Base-by-base conservation (phyloP, 2,888 invertebrate species). In the Galerucella pusilla region DNA sequence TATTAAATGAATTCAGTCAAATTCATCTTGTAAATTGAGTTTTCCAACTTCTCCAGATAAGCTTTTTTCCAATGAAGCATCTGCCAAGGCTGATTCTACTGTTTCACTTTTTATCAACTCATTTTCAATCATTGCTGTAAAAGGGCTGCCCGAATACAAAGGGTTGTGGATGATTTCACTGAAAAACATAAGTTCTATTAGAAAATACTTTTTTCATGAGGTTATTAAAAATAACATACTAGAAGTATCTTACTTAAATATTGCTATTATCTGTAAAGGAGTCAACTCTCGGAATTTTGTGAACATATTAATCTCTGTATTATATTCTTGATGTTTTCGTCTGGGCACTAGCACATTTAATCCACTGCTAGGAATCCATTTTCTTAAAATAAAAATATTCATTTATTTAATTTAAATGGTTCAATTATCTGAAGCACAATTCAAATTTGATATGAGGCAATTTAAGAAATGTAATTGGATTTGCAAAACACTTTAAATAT, bases 311-410 rank as follows among this genome's bases (percentile, higher is more conserved):
- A 93, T 91, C 78, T 92, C 90, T 7, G 91, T 90, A 79, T 79
- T 84, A 77, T 83, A 83, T 65, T 81, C 71, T 14, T 80, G 52
- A 73, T 83, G 82, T 7, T 81, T 68, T 49, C 78, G 45, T 79
- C 81, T 82, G 12, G 84, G 82, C 14, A 83, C 46, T 60, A 86
- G 78, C 59, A 84, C 75, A 77, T 84, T 78, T 75, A 79, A 57
- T 25, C 95, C 95, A 86, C 93, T 93, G 1, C 92, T 92, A 0
- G 95, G 94, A 76, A 94, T 90, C 92, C 93, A 93, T 85, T 91
- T 92, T 81, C 92, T 92, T 46, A 20, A 67, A 70, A 35, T 42
- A 1, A 42, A 42, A 20, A 68, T 49, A 49, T 49, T 49, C 3
- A 49, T 11, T 6, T 49, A 42, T 9, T 11, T 2, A 14, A 49